phyloP scores from a whole-genome alignment of 1,140 invertebrate species.

The Pentalonia nigronervosa region DNA sequence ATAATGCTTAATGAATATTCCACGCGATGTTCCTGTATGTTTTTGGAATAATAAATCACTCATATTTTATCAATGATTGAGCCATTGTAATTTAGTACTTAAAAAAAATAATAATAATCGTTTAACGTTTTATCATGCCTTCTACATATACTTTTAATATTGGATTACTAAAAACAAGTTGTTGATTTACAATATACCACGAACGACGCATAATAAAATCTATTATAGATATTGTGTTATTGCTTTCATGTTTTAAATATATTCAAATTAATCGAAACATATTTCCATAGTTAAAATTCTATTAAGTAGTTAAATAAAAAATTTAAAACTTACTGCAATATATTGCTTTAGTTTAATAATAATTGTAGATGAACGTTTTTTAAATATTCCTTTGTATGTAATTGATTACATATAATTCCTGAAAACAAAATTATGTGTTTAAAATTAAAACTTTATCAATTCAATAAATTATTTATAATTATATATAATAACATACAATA shows the following conservation, averaged over 20 bases:
- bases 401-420: neutral
- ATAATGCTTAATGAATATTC: conserved; percentile 37
- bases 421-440: neutral
- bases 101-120: neutral
- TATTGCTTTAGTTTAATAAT: neutral
- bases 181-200: neutral
- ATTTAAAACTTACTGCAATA: neutral
- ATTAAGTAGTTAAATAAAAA: neutral
- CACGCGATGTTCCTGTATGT: neutral
- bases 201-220: neutral
- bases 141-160: neutral
- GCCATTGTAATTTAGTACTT: neutral
- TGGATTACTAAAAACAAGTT: neutral
- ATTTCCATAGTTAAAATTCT: neutral
- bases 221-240: too few relatives aligned
- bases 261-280: neutral
- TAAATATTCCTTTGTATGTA: neutral
- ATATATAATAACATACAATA: neutral
- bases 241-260: neutral
- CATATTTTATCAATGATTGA: conserved; percentile 20
- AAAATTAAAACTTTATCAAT: neutral
- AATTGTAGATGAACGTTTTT: neutral
- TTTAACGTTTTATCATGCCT: neutral
- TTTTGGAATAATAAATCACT: conserved; percentile 12
- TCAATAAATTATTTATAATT: neutral